These are phyloP conservation scores for Periophthalmus magnuspinnatus DNA, from an alignment of 2,797 vertebrate species.

Conservation along the genomic window DNA sequence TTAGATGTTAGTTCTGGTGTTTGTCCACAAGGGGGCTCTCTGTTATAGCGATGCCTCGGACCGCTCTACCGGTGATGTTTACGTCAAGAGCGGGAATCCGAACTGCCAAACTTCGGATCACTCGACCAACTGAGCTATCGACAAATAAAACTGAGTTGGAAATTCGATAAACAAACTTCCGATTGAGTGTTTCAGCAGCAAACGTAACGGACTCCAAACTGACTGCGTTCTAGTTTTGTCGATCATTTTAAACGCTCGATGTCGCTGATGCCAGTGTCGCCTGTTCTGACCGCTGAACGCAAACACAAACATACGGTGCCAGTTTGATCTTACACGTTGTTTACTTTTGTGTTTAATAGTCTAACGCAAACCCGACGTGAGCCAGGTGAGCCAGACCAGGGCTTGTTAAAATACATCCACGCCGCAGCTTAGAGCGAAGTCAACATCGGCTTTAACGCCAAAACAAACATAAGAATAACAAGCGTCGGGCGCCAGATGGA, in stretches of 20 bases:
- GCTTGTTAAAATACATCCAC: constrained; percentile 7
- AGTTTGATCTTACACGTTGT: background rate
- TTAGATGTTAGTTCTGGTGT: too few relatives aligned
- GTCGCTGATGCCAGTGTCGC: background rate
- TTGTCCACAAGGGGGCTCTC: too few relatives aligned
- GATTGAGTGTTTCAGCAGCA: too few relatives aligned
- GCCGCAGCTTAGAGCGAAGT: constrained; percentile 10
- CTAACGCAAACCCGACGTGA: background rate
- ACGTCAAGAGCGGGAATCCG: too few relatives aligned
- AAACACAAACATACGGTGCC: background rate
- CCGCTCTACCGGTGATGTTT: too few relatives aligned
- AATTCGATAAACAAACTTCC: too few relatives aligned
- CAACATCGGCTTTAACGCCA: constrained; percentile 31
- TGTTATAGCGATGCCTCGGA: too few relatives aligned
- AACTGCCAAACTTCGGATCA: too few relatives aligned
- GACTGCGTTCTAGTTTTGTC: background rate
- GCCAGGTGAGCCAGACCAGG: background rate
- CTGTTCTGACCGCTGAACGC: background rate
- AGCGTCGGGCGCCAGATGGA: constrained; percentile 34
- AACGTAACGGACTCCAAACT: background rate
- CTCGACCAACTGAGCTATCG: too few relatives aligned
- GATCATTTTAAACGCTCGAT: background rate
- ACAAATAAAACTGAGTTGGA: too few relatives aligned
- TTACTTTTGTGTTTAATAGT: background rate
- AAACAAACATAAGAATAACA: constrained; percentile 31